Conservation (phyloP, 2,797 vertebrate genomes). For the Neoniphon sammara region DNA sequence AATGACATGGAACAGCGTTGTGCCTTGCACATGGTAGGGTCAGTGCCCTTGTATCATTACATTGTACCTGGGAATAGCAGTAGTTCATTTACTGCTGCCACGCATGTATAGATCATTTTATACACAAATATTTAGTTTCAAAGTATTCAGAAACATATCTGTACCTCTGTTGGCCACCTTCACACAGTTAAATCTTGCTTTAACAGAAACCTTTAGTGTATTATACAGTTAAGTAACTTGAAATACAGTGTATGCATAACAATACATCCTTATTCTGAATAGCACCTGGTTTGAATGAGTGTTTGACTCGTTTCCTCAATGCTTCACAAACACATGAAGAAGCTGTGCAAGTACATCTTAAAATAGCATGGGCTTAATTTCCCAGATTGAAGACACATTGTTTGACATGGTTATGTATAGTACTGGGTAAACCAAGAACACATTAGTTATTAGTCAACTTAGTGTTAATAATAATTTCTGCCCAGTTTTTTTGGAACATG, state of each 20-base stretch:
- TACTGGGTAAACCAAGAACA: conserved; percentile 27
- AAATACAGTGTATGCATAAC: conserved; percentile 21
- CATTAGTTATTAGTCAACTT: conserved; percentile 65
- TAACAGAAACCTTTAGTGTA: conserved; percentile 31
- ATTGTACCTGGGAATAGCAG: conserved; percentile 33
- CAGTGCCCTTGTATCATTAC: conserved; percentile 49
- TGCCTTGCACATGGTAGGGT: conserved; percentile 20
- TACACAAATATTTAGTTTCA: conserved; percentile 34
- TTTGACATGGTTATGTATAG: conserved; percentile 18
- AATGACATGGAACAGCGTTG: neutral
- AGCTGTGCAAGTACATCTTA: neutral
- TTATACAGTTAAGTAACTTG: conserved; percentile 18
- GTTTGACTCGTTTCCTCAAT: conserved; percentile 34
- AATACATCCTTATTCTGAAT: conserved; percentile 36
- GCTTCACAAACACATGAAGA: conserved; percentile 37
- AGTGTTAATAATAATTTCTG: conserved; percentile 40
- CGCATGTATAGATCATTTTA: conserved; percentile 41
- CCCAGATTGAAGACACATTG: conserved; percentile 31
- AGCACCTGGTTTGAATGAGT: conserved; percentile 56
- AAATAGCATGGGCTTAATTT: conserved; percentile 30
- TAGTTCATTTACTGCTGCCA: conserved; percentile 29
- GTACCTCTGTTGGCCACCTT: conserved; percentile 43
- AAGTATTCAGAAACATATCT: conserved; percentile 1
- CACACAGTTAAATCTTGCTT: conserved; percentile 1
- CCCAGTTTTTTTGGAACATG: conserved; percentile 12